Evolutionary conservation across 1,140 invertebrate species (phyloP).

Genomic region (Lepidotrigona ventralis): DNA sequence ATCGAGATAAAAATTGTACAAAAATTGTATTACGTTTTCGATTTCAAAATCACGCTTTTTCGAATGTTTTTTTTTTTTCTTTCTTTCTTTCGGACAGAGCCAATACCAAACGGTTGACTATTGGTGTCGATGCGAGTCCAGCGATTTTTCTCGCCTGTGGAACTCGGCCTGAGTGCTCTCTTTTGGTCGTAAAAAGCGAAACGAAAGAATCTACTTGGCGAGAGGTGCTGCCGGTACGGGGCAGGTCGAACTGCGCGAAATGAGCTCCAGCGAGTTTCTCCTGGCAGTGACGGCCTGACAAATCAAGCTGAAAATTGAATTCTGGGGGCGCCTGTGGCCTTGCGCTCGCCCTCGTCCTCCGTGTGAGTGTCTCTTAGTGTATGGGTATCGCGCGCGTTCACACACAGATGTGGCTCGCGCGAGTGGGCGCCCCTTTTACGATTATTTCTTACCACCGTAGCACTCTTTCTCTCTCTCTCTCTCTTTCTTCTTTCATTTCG

Average conservation of each 20-base stretch:
- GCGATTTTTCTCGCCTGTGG: slow-evolving; percentile 33
- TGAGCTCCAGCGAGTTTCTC: slow-evolving; percentile 68
- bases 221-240: slow-evolving; percentile 40
- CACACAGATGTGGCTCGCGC: not conserved
- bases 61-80: not conserved
- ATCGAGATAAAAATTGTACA: too few relatives aligned
- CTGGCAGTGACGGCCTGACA: slow-evolving; percentile 74
- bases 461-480: slow-evolving; percentile 53
- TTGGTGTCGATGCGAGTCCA: slow-evolving; percentile 1
- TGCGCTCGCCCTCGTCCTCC: slow-evolving; percentile 30
- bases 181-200: slow-evolving; percentile 64
- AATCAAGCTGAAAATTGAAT: slow-evolving; percentile 80
- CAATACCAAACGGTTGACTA: not conserved
- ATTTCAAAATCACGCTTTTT: too few relatives aligned
- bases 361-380: slow-evolving; percentile 36
- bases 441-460: slow-evolving; percentile 69
- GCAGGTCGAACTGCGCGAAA: slow-evolving; percentile 69
- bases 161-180: not conserved
- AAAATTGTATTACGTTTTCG: too few relatives aligned
- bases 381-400: not conserved
- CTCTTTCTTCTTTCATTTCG: slow-evolving; percentile 37
- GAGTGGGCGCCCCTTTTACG: slow-evolving; percentile 58
- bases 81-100: not conserved
- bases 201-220: slow-evolving; percentile 72
- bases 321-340: slow-evolving; percentile 68